These are phyloP conservation scores for Orchesella cincta DNA, from an alignment of 1,140 invertebrate genomes.

Conservation along the genomic window DNA sequence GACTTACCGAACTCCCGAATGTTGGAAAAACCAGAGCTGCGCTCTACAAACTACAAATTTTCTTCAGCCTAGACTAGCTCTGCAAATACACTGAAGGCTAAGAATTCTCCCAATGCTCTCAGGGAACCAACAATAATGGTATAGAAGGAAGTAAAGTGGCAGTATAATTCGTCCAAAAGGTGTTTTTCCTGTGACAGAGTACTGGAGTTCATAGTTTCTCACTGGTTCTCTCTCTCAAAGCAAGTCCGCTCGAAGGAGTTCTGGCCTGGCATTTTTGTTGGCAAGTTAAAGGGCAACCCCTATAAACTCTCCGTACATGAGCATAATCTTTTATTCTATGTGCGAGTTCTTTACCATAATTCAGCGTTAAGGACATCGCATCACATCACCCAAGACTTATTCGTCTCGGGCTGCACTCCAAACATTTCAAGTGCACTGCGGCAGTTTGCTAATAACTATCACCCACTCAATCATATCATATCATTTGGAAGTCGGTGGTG, in stretches of 20 bases:
- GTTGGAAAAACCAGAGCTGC: conserved; percentile 19
- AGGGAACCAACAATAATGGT: not conserved
- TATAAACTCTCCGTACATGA: not conserved
- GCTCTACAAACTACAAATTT: not conserved
- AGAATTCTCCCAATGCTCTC: not conserved
- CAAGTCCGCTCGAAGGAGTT: conserved; percentile 10
- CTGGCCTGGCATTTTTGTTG: not conserved
- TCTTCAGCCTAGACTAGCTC: not conserved
- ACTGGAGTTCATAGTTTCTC: conserved; percentile 27
- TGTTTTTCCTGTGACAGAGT: conserved; percentile 25
- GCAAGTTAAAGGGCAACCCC: conserved; percentile 23
- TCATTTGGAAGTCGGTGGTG: too few species aligned
- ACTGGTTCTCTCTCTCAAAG: conserved; percentile 16
- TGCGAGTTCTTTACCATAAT: conserved; percentile 12
- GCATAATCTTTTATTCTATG: too few species aligned
- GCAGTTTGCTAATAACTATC: not conserved
- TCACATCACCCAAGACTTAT: not conserved
- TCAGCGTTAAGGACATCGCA: not conserved
- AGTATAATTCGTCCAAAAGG: not conserved
- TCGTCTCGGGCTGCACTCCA: not conserved
- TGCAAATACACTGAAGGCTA: not conserved
- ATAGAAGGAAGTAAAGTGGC: not conserved
- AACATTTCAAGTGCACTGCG: not conserved
- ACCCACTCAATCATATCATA: not conserved
- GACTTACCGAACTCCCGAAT: conserved; percentile 20